Base-by-base conservation (phyloP, 92 coral and sea anemone species). In the Meandrina meandrites region DNA sequence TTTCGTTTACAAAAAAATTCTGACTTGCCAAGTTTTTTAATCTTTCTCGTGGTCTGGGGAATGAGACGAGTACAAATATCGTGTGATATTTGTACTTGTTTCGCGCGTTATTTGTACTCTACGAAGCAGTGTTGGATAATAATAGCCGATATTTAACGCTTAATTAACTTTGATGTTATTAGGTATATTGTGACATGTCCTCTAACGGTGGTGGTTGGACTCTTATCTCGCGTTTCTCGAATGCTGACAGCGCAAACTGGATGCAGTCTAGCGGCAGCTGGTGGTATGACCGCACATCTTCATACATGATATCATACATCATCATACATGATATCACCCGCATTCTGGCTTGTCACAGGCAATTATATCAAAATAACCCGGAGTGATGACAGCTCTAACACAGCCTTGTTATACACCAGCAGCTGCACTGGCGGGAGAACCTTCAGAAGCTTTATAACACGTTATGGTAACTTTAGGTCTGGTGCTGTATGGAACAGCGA, bases 221-320 rank as follows among this genome's bases (percentile, higher is more conserved):
- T n/a, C 90, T 93, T 10, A 79, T 93, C 54, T 90, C 94, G 9
- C 94, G 96, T 2, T 89, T 94, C 88, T 94, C 96, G 5, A 94
- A 94, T 74, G 62, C 75, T 56, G 96, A 91, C 68, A n/a, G 81
- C 40, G 69, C 40, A 67, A 89, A 87, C 91, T 94, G 96, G 96
- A 90, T 94, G 94, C 79, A 75, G 19, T 35, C 57, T 86, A 79
- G 83, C 78, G 96, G 93, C 8, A 47, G 32, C 64, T 94, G 91
- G 93, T 94, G 96, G 96, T 91, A 94, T 66, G 96, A 94, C 68
- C 54, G 81, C 62, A 78, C 84, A 53, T 53, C 90, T n/a, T n/a
- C n/a, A n/a, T n/a, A n/a, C n/a, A n/a, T n/a, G n/a, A n/a, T 22
- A n/a, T 30, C 90, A 47, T 81, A 89, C 72, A 94, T 94, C 40